Percentiles rank a stretch among this genome's conserved stretches.
These are phyloP conservation scores for Phrynocephalus guinanensis DNA, from an alignment of 2,797 vertebrate genomes.

Conservation along the genomic window DNA sequence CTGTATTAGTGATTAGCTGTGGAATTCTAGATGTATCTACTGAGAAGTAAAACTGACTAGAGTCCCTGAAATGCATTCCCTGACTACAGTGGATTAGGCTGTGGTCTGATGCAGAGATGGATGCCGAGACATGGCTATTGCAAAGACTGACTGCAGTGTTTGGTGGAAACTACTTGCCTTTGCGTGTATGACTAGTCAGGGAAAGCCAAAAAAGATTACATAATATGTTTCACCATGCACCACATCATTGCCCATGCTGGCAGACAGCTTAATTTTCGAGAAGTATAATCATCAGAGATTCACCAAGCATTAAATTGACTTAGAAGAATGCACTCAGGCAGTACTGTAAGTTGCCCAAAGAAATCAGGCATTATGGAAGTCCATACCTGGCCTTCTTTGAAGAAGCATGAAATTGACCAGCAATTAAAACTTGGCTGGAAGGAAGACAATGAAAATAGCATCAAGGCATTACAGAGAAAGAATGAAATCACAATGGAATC, in stretches of 20 bases:
- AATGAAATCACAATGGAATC: not conserved
- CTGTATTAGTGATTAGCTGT: not conserved
- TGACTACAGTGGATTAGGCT: not conserved
- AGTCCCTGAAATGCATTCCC: not conserved
- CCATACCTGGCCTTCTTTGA: not conserved
- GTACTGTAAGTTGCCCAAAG: not conserved
- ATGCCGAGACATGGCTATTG: not conserved
- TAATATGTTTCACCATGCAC: not conserved
- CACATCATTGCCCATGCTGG: not conserved
- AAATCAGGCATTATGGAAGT: not conserved
- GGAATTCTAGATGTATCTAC: not conserved
- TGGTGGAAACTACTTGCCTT: not conserved
- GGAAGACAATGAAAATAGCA: not conserved
- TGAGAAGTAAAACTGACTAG: not conserved
- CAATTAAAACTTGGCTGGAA: constrained; percentile 14
- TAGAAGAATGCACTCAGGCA: not conserved
- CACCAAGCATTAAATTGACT: constrained; percentile 4
- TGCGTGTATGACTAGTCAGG: not conserved
- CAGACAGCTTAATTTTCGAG: constrained; percentile 38
- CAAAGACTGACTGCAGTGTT: constrained; percentile 5
- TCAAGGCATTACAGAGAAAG: not conserved
- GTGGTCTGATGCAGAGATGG: not conserved
- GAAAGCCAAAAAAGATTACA: constrained; percentile 1
- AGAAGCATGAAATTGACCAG: constrained; percentile 10
- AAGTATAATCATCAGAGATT: constrained; percentile 1